phyloP scores from a whole-genome alignment of 1,140 invertebrate genomes.

The Brachionus koreanus region DNA sequence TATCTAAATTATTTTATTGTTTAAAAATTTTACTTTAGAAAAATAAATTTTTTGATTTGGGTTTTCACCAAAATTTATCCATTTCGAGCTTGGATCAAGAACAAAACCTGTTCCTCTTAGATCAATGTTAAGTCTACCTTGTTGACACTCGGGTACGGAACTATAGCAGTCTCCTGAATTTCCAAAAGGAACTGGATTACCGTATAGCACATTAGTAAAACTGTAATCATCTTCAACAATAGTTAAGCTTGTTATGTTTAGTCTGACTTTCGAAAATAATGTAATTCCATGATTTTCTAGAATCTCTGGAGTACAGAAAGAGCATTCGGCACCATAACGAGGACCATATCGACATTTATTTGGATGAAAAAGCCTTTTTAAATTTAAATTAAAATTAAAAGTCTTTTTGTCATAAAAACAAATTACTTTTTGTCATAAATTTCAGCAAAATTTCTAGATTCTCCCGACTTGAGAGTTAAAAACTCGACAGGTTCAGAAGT shows the following conservation, averaged over 20 bases:
- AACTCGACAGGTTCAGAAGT: constrained; percentile 19
- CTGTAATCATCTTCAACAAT: constrained; percentile 28
- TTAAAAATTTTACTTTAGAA: neutral
- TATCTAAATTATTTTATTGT: neutral
- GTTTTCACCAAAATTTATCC: constrained; percentile 17
- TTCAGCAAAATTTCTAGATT: constrained; percentile 36
- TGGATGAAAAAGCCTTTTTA: neutral
- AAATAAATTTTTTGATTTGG: constrained; percentile 19
- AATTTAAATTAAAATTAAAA: neutral
- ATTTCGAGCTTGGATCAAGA: neutral
- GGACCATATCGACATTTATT: constrained; percentile 27
- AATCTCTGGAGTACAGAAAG: neutral
- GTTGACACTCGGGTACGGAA: constrained; percentile 24
- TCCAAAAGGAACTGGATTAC: constrained; percentile 31
- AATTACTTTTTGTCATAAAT: constrained; percentile 43
- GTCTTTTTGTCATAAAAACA: neutral
- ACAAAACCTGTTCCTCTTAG: constrained; percentile 34
- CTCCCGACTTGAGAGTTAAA: constrained; percentile 10
- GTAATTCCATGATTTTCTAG: constrained; percentile 36
- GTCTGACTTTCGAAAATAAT: constrained; percentile 16
- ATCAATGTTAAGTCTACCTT: constrained; percentile 27
- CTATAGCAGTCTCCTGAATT: constrained; percentile 34
- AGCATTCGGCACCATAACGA: constrained; percentile 15
- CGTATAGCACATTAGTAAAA: constrained; percentile 6
- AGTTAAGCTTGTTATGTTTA: neutral